Percentiles rank a stretch among this genome's conserved stretches.
Conservation (phyloP, 2,113 vertebrate species). For the Heterotilapia buettikoferi region DNA sequence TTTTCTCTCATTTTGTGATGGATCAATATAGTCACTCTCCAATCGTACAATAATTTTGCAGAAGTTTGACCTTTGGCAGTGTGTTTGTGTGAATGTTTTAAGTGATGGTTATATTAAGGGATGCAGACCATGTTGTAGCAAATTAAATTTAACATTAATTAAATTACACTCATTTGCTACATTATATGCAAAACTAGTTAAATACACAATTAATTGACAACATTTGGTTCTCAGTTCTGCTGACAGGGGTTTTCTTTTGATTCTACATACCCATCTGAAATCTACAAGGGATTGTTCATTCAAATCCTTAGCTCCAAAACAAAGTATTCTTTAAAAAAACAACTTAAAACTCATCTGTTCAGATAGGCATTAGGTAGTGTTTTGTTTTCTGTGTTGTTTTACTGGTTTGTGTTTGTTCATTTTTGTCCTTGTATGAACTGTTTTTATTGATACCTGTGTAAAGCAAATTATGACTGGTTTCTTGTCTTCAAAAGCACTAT, state of each 20-base stretch:
- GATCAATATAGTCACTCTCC: neutral
- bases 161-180: neutral
- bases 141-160: neutral
- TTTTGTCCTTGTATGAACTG: neutral
- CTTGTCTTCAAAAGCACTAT: neutral
- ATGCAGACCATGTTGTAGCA: neutral
- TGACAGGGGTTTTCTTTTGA: neutral
- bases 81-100: neutral
- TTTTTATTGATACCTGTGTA: neutral
- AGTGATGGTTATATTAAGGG: neutral
- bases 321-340: neutral
- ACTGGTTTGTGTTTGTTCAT: neutral
- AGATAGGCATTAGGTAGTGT: neutral
- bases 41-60: neutral
- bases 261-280: neutral
- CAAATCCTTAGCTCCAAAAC: neutral
- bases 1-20: neutral
- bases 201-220: neutral
- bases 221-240: neutral
- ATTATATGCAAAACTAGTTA: neutral
- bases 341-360: neutral
- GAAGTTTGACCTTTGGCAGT: neutral
- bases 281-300: neutral
- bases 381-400: neutral
- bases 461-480: neutral